phyloP scores from a whole-genome alignment of 2,113 vertebrate genomes.

The Zosterops japonicus region DNA sequence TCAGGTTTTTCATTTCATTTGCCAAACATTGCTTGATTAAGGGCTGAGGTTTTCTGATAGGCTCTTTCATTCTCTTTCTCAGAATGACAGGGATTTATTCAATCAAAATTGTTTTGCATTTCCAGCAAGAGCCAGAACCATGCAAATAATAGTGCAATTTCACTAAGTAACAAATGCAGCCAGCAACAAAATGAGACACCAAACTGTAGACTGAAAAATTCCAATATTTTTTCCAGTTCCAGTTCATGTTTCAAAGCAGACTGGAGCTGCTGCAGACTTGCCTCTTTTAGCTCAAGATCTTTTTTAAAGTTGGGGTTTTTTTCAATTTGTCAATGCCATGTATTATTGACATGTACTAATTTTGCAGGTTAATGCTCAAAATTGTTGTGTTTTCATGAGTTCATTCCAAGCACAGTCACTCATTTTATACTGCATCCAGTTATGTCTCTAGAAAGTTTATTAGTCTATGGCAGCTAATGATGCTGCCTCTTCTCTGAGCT shows the following conservation, averaged over 20 bases:
- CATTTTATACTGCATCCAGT: neutral
- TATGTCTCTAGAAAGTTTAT: neutral
- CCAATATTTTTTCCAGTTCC: neutral
- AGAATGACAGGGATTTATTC: neutral
- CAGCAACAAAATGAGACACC: neutral
- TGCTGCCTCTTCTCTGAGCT: neutral
- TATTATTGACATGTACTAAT: neutral
- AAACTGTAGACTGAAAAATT: neutral
- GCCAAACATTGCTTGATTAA: neutral
- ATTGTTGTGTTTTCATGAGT: neutral
- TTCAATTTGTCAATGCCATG: neutral
- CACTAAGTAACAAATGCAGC: neutral
- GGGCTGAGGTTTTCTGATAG: neutral
- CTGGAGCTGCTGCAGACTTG: neutral
- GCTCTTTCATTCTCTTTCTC: neutral
- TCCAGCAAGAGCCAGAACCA: neutral
- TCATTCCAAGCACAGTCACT: neutral
- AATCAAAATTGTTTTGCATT: neutral
- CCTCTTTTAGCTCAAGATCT: neutral
- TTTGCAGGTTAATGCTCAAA: neutral
- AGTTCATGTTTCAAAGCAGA: neutral
- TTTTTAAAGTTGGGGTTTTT: neutral
- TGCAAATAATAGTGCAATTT: neutral
- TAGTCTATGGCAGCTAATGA: neutral
- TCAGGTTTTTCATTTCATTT: neutral